These are phyloP conservation scores for Thelaira solivaga DNA, from an alignment of 2,888 invertebrate genomes.

Conservation along the genomic window DNA sequence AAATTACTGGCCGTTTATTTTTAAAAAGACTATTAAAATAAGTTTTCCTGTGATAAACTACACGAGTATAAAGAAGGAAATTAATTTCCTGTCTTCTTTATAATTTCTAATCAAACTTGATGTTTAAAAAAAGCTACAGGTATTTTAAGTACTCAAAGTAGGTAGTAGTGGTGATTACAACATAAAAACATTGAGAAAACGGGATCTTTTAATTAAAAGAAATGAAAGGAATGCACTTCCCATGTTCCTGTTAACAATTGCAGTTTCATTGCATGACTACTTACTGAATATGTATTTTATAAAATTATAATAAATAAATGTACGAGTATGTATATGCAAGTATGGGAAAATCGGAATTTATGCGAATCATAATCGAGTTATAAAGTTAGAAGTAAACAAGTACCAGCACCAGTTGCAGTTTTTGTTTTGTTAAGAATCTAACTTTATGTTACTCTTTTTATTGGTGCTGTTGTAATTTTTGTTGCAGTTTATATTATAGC, in stretches of 20 bases:
- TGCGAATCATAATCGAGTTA: conserved; percentile 16
- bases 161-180: background rate
- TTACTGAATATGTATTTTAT: background rate
- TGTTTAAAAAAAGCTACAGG: conserved; percentile 5
- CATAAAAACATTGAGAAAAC: conserved; percentile 14
- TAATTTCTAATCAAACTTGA: conserved; percentile 41
- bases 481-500: background rate
- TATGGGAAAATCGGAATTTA: background rate
- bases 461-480: background rate
- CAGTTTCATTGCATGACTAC: conserved; percentile 38
- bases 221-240: conserved; percentile 18
- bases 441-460: background rate
- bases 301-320: background rate
- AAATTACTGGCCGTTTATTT: conserved; percentile 13
- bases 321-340: background rate
- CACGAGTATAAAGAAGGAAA: conserved; percentile 53
- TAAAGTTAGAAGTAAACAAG: conserved; percentile 11
- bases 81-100: conserved; percentile 54
- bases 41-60: conserved; percentile 29
- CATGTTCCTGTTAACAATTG: conserved; percentile 21
- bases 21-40: conserved; percentile 1
- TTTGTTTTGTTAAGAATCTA: background rate
- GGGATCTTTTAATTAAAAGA: background rate
- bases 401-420: background rate
- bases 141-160: conserved; percentile 22